Conservation (phyloP, 1,140 invertebrate genomes). For the Euwallacea similis region DNA sequence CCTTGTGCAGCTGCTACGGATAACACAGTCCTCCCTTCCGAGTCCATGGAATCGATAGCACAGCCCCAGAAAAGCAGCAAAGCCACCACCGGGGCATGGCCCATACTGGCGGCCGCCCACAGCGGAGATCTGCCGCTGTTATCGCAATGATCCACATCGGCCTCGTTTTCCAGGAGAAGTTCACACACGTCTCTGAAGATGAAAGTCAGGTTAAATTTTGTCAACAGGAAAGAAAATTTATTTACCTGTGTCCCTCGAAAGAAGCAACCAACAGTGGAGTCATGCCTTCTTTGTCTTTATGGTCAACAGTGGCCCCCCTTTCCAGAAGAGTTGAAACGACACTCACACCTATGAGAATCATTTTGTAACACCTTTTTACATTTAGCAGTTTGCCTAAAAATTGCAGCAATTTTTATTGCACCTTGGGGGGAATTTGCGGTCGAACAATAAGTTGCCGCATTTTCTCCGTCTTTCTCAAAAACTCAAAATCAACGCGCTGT, state of each 20-base stretch:
- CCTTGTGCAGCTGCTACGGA: conserved; percentile 88
- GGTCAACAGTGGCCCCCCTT: conserved; percentile 82
- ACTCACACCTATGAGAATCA: conserved; percentile 61
- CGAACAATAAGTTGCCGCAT: too few relatives aligned
- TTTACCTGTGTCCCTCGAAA: conserved; percentile 85
- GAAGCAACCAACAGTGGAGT: conserved; percentile 91
- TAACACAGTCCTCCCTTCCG: conserved; percentile 86
- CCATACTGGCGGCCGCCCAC: conserved; percentile 84
- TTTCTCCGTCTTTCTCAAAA: too few relatives aligned
- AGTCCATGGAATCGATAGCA: conserved; percentile 86
- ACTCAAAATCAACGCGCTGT: too few relatives aligned
- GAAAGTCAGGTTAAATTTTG: conserved; percentile 11
- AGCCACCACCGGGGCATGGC: conserved; percentile 78
- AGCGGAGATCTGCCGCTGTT: conserved; percentile 76
- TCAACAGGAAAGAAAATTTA: background rate
- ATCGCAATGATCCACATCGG: conserved; percentile 84
- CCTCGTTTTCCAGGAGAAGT: conserved; percentile 80
- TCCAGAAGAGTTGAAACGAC: conserved; percentile 77
- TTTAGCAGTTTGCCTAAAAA: conserved; percentile 1
- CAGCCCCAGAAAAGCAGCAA: conserved; percentile 86
- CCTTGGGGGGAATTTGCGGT: too few relatives aligned
- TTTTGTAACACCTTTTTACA: background rate
- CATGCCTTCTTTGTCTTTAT: conserved; percentile 89
- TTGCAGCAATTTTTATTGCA: background rate
- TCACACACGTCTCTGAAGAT: conserved; percentile 73